Base-by-base conservation (phyloP, 2,797 vertebrate species). In the Phataginus tricuspis region DNA sequence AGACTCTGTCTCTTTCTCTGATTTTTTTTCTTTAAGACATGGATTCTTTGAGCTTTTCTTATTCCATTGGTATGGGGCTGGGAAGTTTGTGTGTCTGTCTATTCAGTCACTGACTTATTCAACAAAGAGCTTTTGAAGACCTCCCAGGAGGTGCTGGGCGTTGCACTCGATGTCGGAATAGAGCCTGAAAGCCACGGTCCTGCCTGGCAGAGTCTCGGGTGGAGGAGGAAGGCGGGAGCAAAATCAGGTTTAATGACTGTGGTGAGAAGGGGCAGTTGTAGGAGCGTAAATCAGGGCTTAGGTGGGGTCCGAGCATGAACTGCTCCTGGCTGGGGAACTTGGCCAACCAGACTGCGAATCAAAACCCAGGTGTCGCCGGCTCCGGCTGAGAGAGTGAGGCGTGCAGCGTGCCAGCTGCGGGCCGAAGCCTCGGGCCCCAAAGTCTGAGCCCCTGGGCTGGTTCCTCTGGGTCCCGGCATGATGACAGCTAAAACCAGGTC, bases 181-280 rank as follows among this genome's bases (percentile, higher is more conserved):
- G 42, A 45, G 42, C 10, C 8, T 45, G 42, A 45, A 10, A 45
- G 42, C 42, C 42, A 37, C 0, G 0, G 5, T 34, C 23, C 64
- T 45, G 23, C 51, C 75, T 34, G 21, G 31, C 0, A 4, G 39
- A 4, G 21, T n/a, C 7, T 29, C 31, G 7, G 16, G 53, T 7
- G 78, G 37, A 39, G 57, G 29, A 74, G 31, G 27, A 4, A 19
- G 23, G 13, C 16, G 7, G 19, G n/a, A 15, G 19, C 19, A 8
- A 6, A 27, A 5, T 39, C 3, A 10, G 21, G 4, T 9, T 4
- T 39, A 4, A 9, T 0, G 9, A 29, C 18, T 4, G 1, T 0
- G 39, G 68, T 0, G 4, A 37, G 59, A 55, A 29, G 11, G 18
- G 45, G 61, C 9, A 1, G 16, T 37, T 6, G 1, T 42, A 0